Evolutionary conservation across 2,888 invertebrate species (phyloP), one percentile per base, ranked within the genome.

Genomic region (Ophion costatus): DNA sequence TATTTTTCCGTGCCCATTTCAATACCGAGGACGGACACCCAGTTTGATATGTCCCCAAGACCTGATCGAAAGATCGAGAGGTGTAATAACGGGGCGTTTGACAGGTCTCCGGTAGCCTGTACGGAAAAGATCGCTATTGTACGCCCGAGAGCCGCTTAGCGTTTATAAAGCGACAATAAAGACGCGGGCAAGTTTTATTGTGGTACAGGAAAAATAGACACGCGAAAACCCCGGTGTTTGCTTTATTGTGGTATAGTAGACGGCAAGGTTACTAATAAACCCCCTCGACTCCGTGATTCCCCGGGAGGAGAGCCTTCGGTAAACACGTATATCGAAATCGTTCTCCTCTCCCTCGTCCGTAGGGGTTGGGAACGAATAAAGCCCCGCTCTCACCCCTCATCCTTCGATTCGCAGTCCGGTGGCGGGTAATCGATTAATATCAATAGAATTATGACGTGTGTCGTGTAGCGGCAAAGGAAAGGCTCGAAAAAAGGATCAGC

Each of bases 361-460:
- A 83, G 85, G 85, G 85, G 82, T 73, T 85, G 80, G 17, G 64
- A 82, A 63, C 74, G 81, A 73, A 67, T 77, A 69, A 83, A 79
- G 76, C 33, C 59, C 20, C 63, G 24, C 29, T 57, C 51, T 6
- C 67, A 45, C 74, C 80, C 70, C 59, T 59, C 45, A 45, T 22
- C n/a, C 45, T 17, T 69, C 80, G 69, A 75, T 56, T 70, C 57
- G 33, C 22, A 70, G 69, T 56, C 66, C 70, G 63, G 42, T 59
- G 59, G 63, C 69, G 71, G 83, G 74, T 83, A 85, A 92, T 92
- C 93, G 93, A 93, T 93, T 92, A 92, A 93, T 93, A 93, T 93
- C 92, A 91, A 93, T 92, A 91, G 90, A 93, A 91, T 92, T 91
- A 92, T 91, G 88, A 91, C 90, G 90, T 89, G 88, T 91, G 89